phyloP scores from a whole-genome alignment of 2,888 invertebrate species.

The Theristus sp. region DNA sequence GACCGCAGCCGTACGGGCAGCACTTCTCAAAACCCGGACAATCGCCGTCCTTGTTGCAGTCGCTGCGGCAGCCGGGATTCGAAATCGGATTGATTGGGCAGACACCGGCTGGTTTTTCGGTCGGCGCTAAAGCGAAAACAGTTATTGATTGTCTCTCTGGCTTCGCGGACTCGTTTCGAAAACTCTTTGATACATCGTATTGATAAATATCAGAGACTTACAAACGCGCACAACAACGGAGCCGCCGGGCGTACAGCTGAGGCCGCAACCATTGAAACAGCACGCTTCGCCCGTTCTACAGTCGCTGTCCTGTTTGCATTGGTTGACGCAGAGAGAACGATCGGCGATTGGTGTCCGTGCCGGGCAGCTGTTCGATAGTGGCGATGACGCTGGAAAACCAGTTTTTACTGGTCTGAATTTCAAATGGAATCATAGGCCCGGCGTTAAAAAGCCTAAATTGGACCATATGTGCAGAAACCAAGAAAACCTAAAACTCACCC shows the following conservation, averaged over 20 bases:
- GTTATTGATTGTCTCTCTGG: too few relatives aligned
- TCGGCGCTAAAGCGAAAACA: neutral
- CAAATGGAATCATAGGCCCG: too few relatives aligned
- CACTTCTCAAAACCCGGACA: constrained; percentile 14
- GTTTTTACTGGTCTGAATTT: too few relatives aligned
- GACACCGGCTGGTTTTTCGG: constrained; percentile 6
- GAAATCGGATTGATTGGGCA: constrained; percentile 11
- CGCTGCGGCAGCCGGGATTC: constrained; percentile 13
- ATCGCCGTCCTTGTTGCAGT: constrained; percentile 13
- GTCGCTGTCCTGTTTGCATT: neutral
- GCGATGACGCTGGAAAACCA: too few relatives aligned
- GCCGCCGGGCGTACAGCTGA: neutral
- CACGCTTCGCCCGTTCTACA: neutral
- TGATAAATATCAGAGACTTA: too few relatives aligned
- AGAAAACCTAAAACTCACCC: too few relatives aligned
- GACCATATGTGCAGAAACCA: too few relatives aligned
- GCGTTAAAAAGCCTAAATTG: too few relatives aligned
- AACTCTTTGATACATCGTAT: too few relatives aligned
- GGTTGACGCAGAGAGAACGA: neutral
- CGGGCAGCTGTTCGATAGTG: too few relatives aligned
- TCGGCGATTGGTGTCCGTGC: neutral
- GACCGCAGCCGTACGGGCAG: constrained; percentile 16
- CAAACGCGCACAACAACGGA: too few relatives aligned
- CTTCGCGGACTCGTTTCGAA: too few relatives aligned
- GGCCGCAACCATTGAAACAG: constrained; percentile 1